Conservation (phyloP, 2,888 invertebrate genomes). For the Icerya purchasi region DNA sequence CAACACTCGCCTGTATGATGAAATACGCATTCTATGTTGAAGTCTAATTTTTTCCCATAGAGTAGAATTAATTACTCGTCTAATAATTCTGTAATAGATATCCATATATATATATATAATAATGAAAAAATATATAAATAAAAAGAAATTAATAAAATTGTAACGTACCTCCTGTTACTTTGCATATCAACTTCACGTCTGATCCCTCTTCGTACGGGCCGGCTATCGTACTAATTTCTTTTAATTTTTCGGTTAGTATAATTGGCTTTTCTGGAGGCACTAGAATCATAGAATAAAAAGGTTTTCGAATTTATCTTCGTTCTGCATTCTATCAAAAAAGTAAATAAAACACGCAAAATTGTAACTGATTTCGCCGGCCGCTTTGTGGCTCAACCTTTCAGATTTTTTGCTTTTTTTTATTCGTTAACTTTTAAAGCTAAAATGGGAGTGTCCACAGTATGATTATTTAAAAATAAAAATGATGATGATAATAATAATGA, state of each 20-base stretch:
- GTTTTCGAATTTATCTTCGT: neutral
- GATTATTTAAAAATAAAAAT: too few species aligned
- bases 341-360: too few species aligned
- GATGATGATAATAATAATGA: too few species aligned
- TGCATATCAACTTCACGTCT: conserved; percentile 46
- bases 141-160: neutral
- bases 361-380: too few species aligned
- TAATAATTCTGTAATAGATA: too few species aligned
- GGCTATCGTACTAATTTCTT: conserved; percentile 37
- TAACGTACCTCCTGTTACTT: conserved; percentile 51
- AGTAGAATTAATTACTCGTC: neutral
- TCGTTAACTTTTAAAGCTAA: too few species aligned
- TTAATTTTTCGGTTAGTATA: conserved; percentile 45
- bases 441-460: too few species aligned
- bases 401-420: too few species aligned
- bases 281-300: conserved; percentile 26
- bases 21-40: neutral
- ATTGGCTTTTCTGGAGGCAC: conserved; percentile 51
- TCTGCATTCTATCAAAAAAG: too few species aligned
- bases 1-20: neutral
- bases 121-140: neutral
- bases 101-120: neutral
- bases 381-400: too few species aligned
- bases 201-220: conserved; percentile 53
- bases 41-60: neutral